A percentile compares a stretch with the other conserved stretches of the same genome.
Conservation (phyloP, 53 echinoderm and acorn worm genomes). For the Holothuria leucospilota region DNA sequence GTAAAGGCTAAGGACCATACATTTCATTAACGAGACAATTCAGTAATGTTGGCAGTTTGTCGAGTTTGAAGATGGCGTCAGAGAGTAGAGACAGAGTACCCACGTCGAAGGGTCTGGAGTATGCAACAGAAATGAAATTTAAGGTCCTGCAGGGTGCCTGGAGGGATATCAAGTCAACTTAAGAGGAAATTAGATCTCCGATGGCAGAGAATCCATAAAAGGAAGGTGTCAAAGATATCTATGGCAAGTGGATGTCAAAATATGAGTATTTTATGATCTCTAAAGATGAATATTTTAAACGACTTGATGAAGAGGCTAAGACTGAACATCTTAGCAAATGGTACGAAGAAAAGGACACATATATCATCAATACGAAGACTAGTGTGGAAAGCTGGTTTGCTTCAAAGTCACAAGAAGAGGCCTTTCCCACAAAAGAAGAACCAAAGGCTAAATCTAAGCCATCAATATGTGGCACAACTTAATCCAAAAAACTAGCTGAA, state of each 20-base stretch:
- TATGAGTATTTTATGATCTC: conserved; percentile 48
- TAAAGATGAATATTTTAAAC: conserved; percentile 46
- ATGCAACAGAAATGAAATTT: conserved; percentile 41
- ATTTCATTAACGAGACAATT: too few species aligned
- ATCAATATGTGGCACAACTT: background rate
- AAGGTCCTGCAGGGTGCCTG: conserved; percentile 35
- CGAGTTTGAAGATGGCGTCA: too few species aligned
- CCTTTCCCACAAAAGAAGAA: background rate
- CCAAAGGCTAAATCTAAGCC: conserved; percentile 2
- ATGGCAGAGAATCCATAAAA: conserved; percentile 50
- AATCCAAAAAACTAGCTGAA: background rate
- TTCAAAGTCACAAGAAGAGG: background rate
- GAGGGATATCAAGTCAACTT: conserved; percentile 30
- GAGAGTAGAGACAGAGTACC: conserved; percentile 17
- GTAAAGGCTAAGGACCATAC: too few species aligned
- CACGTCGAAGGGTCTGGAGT: conserved; percentile 46
- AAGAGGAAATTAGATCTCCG: conserved; percentile 23
- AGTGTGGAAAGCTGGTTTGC: conserved; percentile 48
- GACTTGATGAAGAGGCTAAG: conserved; percentile 25
- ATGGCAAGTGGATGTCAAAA: conserved; percentile 41
- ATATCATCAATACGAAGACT: conserved; percentile 32
- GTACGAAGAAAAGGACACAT: conserved; percentile 52
- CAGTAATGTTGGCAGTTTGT: too few species aligned
- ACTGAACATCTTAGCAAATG: conserved; percentile 11
- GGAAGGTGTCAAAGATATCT: conserved; percentile 22